Conservation (phyloP, 2,888 invertebrate species). For the Cryptus armator region DNA sequence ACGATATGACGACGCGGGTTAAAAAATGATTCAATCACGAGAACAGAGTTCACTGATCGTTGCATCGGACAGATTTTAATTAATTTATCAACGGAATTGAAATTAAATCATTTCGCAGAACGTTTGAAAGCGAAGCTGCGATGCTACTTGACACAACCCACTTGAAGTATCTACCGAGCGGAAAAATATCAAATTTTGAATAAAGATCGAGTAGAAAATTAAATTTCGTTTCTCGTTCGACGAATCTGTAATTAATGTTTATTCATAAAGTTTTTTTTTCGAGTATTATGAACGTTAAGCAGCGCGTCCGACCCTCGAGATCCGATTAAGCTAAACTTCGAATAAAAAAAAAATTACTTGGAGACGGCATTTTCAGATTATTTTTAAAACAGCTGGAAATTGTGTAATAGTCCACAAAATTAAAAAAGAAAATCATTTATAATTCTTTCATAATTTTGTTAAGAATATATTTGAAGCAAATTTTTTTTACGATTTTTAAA, state of each 20-base stretch:
- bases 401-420: too few species aligned
- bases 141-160: not conserved
- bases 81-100: conserved; percentile 18
- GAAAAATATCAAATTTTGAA: conserved; percentile 15
- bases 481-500: too few species aligned
- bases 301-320: not conserved
- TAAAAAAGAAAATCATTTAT: too few species aligned
- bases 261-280: not conserved
- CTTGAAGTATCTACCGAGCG: conserved; percentile 21
- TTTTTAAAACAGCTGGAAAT: too few species aligned
- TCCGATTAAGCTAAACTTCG: not conserved
- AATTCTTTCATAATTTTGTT: too few species aligned
- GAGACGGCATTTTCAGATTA: too few species aligned
- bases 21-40: conserved; percentile 29
- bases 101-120: conserved; percentile 3
- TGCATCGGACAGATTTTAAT: conserved; percentile 1
- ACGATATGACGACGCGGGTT: not conserved
- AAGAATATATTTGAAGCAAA: too few species aligned
- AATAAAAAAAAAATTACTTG: too few species aligned
- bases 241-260: not conserved
- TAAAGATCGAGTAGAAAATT: conserved; percentile 1
- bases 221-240: not conserved
- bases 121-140: not conserved
- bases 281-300: not conserved
- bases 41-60: not conserved